Evolutionary conservation across 1,140 invertebrate genomes (phyloP), one percentile per base, ranked within the genome.

Genomic region (Rhizoglyphus robini): DNA sequence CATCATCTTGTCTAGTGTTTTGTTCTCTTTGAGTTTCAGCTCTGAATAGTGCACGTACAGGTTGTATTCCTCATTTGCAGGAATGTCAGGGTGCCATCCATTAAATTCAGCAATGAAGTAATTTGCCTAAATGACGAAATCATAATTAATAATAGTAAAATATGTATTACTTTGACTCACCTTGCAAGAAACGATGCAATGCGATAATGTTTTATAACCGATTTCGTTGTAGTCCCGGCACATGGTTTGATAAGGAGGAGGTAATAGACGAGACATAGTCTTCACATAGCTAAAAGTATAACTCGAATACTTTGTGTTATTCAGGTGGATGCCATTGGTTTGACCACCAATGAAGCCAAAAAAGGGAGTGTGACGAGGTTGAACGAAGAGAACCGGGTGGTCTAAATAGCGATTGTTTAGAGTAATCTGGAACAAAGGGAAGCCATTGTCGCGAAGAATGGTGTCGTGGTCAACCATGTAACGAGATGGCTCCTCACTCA

Each of bases 211-310:
- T 27, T 51, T 49, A 38, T 64, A 64, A 15, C 63, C 63, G 34
- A 64, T 49, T 29, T 23, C 34, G 11, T 41, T 65, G 30, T 65
- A 65, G 5, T 65, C 30, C 11, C 38, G 36, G 34, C 64, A 65
- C 15, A 8, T 63, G 18, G 64, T 65, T 20, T 36, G 18, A 31
- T 66, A 65, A 3, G 64, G 64, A 27, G 64, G 51, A n/a, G 20
- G n/a, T 18, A 65, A 34, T 27, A 65, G 59, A 32, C 38, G 4
- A 2, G 51, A 41, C 1, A 25, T 65, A 15, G 64, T 65, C 59
- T 65, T 65, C 31, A 38, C 38, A 47, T 65, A 65, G 27, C 46
- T 49, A 8, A 64, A 64, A n/a, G 63, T 64, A 57, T 27, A 48
- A 2, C 18, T 49, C 23, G 27, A 25, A 36, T 49, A 49, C 41